Conservation (phyloP, 2,888 invertebrate species). For the Vannuccia rotundouncinata region DNA sequence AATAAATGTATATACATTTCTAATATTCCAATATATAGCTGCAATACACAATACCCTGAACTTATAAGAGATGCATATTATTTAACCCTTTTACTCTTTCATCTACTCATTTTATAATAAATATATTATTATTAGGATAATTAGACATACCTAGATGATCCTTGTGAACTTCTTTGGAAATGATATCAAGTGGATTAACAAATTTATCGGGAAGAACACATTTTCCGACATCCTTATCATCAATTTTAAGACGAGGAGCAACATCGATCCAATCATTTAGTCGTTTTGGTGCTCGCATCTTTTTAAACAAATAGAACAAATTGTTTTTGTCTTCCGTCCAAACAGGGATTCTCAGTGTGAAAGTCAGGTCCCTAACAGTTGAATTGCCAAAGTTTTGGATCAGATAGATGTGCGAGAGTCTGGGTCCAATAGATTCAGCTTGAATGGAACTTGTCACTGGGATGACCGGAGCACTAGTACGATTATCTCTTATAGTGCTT, state of each 20-base stretch:
- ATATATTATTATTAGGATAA: too few species aligned
- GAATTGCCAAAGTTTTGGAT: neutral
- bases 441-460: neutral
- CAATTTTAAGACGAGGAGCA: neutral
- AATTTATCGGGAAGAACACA: neutral
- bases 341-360: neutral
- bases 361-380: neutral
- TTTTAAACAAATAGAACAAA: neutral
- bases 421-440: neutral
- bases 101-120: too few species aligned
- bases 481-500: neutral
- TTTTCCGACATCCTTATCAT: neutral
- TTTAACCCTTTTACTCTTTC: too few species aligned
- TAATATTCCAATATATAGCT: too few species aligned
- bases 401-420: neutral
- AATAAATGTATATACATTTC: too few species aligned
- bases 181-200: neutral
- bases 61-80: too few species aligned
- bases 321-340: neutral
- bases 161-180: neutral
- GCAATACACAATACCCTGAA: too few species aligned
- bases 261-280: neutral
- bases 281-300: neutral
- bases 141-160: slow-evolving; percentile 7
- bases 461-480: neutral